These are phyloP conservation scores for Rhineura floridana DNA, from an alignment of 2,113 vertebrate genomes.

Conservation along the genomic window DNA sequence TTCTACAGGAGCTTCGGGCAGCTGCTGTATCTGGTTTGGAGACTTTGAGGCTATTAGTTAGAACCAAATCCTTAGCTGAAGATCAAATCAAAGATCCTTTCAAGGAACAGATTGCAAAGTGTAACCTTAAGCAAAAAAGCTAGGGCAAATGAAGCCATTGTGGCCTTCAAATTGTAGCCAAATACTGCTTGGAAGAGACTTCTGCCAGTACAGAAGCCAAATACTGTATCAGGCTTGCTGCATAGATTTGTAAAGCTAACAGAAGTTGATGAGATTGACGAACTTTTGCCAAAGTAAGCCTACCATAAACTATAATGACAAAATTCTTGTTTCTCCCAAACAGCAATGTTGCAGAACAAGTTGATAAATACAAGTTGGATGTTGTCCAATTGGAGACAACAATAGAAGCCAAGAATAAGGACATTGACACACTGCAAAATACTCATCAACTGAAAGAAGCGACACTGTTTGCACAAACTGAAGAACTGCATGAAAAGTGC, in stretches of 20 bases:
- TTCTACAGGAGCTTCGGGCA: background rate
- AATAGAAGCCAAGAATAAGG: constrained; percentile 79
- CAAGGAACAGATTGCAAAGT: background rate
- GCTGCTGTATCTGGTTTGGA: too few relatives aligned
- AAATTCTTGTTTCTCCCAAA: constrained; percentile 44
- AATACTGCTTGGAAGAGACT: background rate
- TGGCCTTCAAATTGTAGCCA: too few relatives aligned
- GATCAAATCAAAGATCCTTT: background rate
- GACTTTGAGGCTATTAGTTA: background rate
- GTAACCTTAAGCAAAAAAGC: background rate
- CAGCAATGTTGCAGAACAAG: constrained; percentile 78
- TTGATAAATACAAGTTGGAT: constrained; percentile 75
- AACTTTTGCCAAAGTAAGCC: background rate
- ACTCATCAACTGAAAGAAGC: constrained; percentile 79
- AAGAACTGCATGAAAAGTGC: constrained; percentile 82
- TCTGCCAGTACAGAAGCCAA: background rate
- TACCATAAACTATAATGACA: background rate
- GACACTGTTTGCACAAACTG: constrained; percentile 77
- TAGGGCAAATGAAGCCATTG: background rate
- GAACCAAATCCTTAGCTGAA: background rate
- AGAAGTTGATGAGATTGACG: background rate
- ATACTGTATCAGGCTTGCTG: background rate
- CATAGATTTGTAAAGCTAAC: background rate
- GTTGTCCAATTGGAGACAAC: constrained; percentile 68
- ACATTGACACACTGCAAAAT: constrained; percentile 78